These are phyloP conservation scores for Empidonax traillii DNA, from an alignment of 2,113 vertebrate species.

Conservation along the genomic window DNA sequence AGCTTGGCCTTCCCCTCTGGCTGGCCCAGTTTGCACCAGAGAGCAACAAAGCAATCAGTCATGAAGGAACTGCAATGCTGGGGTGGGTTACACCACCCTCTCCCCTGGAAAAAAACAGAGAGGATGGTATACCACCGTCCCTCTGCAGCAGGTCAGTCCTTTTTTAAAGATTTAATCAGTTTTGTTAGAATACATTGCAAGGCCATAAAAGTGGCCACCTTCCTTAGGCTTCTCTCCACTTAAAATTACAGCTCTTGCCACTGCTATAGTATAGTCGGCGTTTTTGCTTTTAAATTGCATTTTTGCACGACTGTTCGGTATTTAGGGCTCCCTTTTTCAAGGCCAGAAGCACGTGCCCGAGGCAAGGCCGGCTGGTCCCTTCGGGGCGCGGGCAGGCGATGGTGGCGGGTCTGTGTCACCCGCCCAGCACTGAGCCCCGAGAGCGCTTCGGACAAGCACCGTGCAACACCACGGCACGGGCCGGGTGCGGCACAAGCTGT, in stretches of 20 bases:
- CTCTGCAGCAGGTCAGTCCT: neutral
- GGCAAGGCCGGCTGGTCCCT: neutral
- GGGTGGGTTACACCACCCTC: neutral
- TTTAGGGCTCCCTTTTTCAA: neutral
- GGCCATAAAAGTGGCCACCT: neutral
- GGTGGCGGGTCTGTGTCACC: neutral
- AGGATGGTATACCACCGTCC: neutral
- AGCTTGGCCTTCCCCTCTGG: neutral
- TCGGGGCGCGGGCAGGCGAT: neutral
- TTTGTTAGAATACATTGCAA: neutral
- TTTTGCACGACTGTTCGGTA: neutral
- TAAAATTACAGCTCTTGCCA: neutral
- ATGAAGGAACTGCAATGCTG: neutral
- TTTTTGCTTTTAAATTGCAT: neutral
- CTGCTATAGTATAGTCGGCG: fast-evolving
- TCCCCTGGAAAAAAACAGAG: neutral
- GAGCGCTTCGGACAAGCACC: neutral
- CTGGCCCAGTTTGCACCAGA: neutral
- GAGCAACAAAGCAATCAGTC: neutral
- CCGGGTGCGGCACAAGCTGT: neutral
- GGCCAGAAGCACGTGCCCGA: neutral
- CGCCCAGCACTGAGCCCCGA: neutral
- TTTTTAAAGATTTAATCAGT: neutral
- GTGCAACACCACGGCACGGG: neutral
- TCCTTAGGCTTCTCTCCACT: too few relatives aligned